These are phyloP conservation scores for Marasmarcha lunaedactyla DNA, from an alignment of 2,888 invertebrate genomes.

Conservation along the genomic window DNA sequence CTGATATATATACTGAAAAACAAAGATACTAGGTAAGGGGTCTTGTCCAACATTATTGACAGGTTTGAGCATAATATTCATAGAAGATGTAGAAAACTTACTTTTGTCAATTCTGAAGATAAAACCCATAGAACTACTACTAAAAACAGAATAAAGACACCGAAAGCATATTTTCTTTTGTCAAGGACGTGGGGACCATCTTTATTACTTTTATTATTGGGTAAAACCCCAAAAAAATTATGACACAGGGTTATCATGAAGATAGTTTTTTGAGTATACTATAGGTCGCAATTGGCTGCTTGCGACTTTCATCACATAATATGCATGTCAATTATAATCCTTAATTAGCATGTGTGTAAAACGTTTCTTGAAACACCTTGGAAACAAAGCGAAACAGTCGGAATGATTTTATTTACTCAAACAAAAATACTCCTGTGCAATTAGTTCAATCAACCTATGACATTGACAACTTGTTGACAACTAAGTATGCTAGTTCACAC, in stretches of 20 bases:
- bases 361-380: no score
- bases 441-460: no score
- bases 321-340: no score
- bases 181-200: constrained; percentile 45
- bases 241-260: constrained; percentile 66
- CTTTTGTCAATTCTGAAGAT: constrained; percentile 94
- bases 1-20: constrained; percentile 84
- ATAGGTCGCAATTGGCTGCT: constrained; percentile 1
- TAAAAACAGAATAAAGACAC: constrained; percentile 86
- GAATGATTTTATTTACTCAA: neutral
- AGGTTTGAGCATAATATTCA: no score
- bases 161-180: constrained; percentile 76
- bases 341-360: no score
- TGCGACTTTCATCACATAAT: no score
- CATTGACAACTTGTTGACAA: no score
- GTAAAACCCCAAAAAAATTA: constrained; percentile 54
- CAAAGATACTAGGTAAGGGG: no score
- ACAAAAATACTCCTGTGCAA: constrained; percentile 1
- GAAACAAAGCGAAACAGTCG: no score
- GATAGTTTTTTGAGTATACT: constrained; percentile 20
- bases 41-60: no score
- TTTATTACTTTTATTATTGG: constrained; percentile 46
- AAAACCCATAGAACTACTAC: constrained; percentile 97
- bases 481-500: no score
- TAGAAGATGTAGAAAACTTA: constrained; percentile 52